Evolutionary conservation across 2,888 invertebrate genomes (phyloP).

Genomic region (Drosophila prostipennis): DNA sequence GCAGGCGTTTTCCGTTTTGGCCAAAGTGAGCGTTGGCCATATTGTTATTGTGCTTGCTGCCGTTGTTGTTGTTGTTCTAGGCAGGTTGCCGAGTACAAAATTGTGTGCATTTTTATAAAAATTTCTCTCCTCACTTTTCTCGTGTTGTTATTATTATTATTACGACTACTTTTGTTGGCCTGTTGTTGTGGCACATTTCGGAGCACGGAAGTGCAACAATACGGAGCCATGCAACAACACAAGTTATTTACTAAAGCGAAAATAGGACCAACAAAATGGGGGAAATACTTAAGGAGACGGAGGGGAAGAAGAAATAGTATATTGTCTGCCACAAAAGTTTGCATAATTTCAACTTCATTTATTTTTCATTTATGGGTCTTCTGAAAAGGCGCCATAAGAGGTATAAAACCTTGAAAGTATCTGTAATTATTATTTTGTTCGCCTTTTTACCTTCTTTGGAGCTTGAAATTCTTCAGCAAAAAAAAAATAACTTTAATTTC

Average conservation of each 20-base stretch:
- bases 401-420: not conserved
- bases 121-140: slow-evolving; percentile 28
- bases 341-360: slow-evolving; percentile 42
- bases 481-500: not conserved
- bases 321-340: slow-evolving; percentile 13
- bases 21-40: slow-evolving; percentile 66
- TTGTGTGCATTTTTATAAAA: slow-evolving; percentile 71
- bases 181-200: slow-evolving; percentile 52
- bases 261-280: slow-evolving; percentile 11
- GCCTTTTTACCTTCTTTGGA: not conserved
- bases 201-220: slow-evolving; percentile 72
- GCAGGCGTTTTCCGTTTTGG: slow-evolving; percentile 76
- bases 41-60: slow-evolving; percentile 37
- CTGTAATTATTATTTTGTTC: not conserved
- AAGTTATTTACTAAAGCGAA: slow-evolving; percentile 56
- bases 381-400: not conserved
- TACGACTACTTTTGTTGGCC: slow-evolving; percentile 6
- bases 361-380: slow-evolving; percentile 45
- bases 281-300: not conserved
- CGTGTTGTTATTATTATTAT: slow-evolving; percentile 28
- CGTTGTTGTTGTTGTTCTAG: slow-evolving; percentile 47
- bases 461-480: not conserved
- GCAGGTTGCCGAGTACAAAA: slow-evolving; percentile 69
- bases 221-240: slow-evolving; percentile 40
- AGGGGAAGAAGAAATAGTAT: not conserved